A percentile compares a stretch with the other conserved stretches of the same genome.
These are phyloP conservation scores for Lordiphosa stackelbergi DNA, from an alignment of 1,140 invertebrate species.

Conservation along the genomic window DNA sequence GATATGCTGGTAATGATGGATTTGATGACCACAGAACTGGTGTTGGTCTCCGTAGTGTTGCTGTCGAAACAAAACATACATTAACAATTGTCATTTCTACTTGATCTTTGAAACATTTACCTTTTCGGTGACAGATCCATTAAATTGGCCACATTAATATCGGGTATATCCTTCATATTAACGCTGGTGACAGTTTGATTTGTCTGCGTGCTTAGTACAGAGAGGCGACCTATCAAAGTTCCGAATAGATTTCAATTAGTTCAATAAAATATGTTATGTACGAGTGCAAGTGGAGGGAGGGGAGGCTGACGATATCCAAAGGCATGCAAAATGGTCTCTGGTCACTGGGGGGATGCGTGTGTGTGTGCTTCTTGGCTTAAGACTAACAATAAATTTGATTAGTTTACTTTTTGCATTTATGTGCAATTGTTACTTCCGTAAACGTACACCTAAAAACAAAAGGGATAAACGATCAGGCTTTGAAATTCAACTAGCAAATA, in stretches of 20 bases:
- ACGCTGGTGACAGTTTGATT: conserved; percentile 69
- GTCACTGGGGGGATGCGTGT: conserved; percentile 2
- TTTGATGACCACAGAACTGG: conserved; percentile 75
- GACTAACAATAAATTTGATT: conserved; percentile 19
- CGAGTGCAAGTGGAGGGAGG: neutral
- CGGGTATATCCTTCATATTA: conserved; percentile 69
- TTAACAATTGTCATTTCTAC: neutral
- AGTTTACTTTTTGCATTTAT: conserved; percentile 9
- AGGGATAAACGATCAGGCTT: conserved; percentile 11
- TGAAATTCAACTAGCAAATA: conserved; percentile 5
- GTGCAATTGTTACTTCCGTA: conserved; percentile 29
- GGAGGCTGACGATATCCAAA: neutral
- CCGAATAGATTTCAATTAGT: conserved; percentile 3
- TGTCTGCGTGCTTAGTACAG: conserved; percentile 75
- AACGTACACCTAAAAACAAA: conserved; percentile 48
- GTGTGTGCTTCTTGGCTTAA: conserved; percentile 10
- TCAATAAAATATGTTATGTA: conserved; percentile 6
- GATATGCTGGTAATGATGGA: conserved; percentile 76
- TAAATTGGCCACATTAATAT: conserved; percentile 67
- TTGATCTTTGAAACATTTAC: conserved; percentile 15
- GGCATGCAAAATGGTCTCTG: conserved; percentile 25
- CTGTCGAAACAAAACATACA: conserved; percentile 31
- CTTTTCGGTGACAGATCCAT: conserved; percentile 63
- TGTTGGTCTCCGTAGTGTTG: conserved; percentile 70
- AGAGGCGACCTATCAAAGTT: conserved; percentile 64